Percentiles rank a stretch among this genome's conserved stretches.
Conservation (phyloP, 2,797 vertebrate species). For the Nyctibius grandis region DNA sequence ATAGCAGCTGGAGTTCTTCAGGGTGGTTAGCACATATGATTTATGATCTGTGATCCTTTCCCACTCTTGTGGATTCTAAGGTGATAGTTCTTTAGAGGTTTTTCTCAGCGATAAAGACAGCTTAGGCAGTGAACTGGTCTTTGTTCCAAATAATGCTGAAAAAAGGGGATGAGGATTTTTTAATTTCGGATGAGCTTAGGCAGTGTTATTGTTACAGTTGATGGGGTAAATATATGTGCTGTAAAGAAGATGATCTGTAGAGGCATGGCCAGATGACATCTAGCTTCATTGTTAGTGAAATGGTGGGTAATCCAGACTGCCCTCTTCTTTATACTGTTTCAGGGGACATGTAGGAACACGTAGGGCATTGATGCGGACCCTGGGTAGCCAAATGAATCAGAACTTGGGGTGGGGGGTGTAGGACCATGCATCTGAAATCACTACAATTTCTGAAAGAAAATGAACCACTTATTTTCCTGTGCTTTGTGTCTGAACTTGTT, state of each 20-base stretch:
- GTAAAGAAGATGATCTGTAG: neutral
- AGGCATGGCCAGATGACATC: neutral
- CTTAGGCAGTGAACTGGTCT: neutral
- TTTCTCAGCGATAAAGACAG: neutral
- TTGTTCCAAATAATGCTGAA: neutral
- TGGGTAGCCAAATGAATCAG: neutral
- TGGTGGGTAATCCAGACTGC: neutral
- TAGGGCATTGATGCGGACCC: neutral
- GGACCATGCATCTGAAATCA: neutral
- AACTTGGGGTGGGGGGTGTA: neutral
- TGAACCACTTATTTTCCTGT: neutral
- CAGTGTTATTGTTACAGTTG: neutral
- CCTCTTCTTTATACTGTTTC: neutral
- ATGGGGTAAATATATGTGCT: neutral
- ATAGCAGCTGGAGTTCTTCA: neutral
- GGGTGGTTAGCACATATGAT: neutral
- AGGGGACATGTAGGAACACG: neutral
- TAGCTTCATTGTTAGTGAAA: neutral
- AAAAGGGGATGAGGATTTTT: neutral
- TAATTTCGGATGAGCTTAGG: neutral
- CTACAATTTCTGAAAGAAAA: neutral
- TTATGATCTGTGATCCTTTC: neutral
- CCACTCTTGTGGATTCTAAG: neutral
- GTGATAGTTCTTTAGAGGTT: neutral
- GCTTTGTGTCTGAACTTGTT: neutral